These are phyloP conservation scores for Stenodema calcarata DNA, from an alignment of 2,888 invertebrate genomes.

Conservation along the genomic window DNA sequence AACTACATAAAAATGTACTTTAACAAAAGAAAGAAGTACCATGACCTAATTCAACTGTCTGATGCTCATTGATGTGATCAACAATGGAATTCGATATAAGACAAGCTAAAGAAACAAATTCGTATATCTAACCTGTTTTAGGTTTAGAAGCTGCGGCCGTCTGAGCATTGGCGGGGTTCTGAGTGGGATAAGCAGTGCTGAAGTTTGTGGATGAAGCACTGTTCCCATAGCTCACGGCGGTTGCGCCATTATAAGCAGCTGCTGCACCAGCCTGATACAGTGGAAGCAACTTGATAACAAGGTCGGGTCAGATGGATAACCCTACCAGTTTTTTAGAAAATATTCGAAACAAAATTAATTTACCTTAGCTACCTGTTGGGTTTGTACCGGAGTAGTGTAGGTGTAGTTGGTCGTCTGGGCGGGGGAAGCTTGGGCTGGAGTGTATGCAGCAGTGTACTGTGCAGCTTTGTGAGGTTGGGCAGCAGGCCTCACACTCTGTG, in stretches of 20 bases:
- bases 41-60: too few relatives aligned
- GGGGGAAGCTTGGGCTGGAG: slow-evolving; percentile 30
- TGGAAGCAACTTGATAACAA: background rate
- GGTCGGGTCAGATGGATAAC: background rate
- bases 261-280: slow-evolving; percentile 39
- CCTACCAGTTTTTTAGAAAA: background rate
- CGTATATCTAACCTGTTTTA: slow-evolving; percentile 57
- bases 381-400: slow-evolving; percentile 62
- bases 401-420: slow-evolving; percentile 67
- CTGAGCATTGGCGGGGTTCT: slow-evolving; percentile 52
- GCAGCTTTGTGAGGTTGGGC: slow-evolving; percentile 55
- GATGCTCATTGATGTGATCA: too few relatives aligned
- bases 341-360: background rate
- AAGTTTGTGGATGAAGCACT: slow-evolving; percentile 51
- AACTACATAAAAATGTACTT: too few relatives aligned
- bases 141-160: slow-evolving; percentile 54
- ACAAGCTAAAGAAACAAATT: background rate
- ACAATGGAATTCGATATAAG: too few relatives aligned
- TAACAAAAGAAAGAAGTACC: too few relatives aligned
- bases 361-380: slow-evolving; percentile 52
- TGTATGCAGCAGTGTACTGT: slow-evolving; percentile 50
- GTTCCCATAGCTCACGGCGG: slow-evolving; percentile 50
- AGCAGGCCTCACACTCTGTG: slow-evolving; percentile 64
- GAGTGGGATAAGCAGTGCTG: slow-evolving; percentile 53
- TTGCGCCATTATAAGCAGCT: slow-evolving; percentile 49